Base-by-base conservation (phyloP, 2,113 vertebrate genomes). In the Marcusenius ussheri region DNA sequence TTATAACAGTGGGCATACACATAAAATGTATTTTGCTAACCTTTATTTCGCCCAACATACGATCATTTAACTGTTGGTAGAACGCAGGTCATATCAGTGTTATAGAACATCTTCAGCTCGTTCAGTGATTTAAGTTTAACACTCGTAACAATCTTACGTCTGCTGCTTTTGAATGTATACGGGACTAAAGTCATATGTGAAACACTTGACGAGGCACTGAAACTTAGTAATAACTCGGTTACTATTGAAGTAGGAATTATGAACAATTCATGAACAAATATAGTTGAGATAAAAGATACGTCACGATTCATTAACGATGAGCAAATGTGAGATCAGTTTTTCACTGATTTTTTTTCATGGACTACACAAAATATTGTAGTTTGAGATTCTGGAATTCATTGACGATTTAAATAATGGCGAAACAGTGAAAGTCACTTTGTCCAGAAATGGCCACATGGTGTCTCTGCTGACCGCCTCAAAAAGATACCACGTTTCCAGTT, bases 391-490 rank as follows among this genome's bases (percentile, higher is more conserved):
- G 70, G 13, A 11, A 39, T 39, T 77, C 70, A 77, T 77, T 77
- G 11, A 8, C 1, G 11, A 7, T 39, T 17, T 77, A 39, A 15
- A 39, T 77, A 39, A 3, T 17, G 70, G 70, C 10, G n/a, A 66
- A 27, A 27, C 62, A 27, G n/a, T 27, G n/a, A 66, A 2, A 21
- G 1, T 53, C 0, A 77, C 13, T 39, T 39, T 13, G 46, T 47
- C 45, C 42, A 19, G 45, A 24, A 3, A 62, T 88, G 0, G 46
- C 94, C 96, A 92, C 94, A 0, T 90, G 89, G 92, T 91, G 94
- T 93, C 94, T 66, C 92, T 95, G 92, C 92, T 93, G 93, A 90
- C 94, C 93, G 93, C 89, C 84, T 46, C 83, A 86, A 91, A 93
- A 80, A 39, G 51, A 53, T 19, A 53, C 15, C 21, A 3, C 49